phyloP scores from a whole-genome alignment of 2,888 invertebrate species.

The Trisateles emortualis region DNA sequence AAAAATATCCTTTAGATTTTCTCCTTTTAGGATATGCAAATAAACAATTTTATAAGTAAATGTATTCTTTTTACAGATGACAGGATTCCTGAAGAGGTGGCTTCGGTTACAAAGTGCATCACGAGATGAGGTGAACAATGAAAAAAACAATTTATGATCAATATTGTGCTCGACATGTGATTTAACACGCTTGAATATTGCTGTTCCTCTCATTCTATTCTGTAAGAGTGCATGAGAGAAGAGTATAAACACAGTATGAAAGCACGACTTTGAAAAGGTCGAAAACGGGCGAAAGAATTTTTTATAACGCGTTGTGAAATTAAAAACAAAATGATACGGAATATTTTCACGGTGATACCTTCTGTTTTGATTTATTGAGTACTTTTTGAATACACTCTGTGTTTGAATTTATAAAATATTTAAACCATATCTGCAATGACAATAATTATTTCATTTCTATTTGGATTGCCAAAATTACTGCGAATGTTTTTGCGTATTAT shows the following conservation, averaged over 20 bases:
- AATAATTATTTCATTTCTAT: constrained; percentile 33
- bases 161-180: constrained; percentile 70
- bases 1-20: not conserved
- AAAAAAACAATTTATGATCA: constrained; percentile 59
- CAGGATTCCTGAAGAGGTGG: constrained; percentile 79
- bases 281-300: constrained; percentile 73
- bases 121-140: constrained; percentile 72
- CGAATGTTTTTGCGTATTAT: not conserved
- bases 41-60: constrained; percentile 2
- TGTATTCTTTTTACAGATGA: constrained; percentile 75
- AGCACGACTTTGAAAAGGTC: constrained; percentile 55
- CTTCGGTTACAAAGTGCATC: constrained; percentile 77
- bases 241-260: constrained; percentile 51
- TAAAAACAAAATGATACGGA: constrained; percentile 64
- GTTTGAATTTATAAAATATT: not conserved
- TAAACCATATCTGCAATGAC: constrained; percentile 23
- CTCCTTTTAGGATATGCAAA: not conserved
- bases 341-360: constrained; percentile 69
- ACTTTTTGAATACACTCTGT: constrained; percentile 1
- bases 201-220: constrained; percentile 58
- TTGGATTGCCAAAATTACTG: constrained; percentile 2
- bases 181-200: constrained; percentile 61
- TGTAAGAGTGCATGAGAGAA: constrained; percentile 55
- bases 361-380: constrained; percentile 37
- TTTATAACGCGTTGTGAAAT: constrained; percentile 84